A percentile compares a stretch with the other conserved stretches of the same genome.
phyloP scores from a whole-genome alignment of 2,113 vertebrate species.

The Corythaeola cristata region DNA sequence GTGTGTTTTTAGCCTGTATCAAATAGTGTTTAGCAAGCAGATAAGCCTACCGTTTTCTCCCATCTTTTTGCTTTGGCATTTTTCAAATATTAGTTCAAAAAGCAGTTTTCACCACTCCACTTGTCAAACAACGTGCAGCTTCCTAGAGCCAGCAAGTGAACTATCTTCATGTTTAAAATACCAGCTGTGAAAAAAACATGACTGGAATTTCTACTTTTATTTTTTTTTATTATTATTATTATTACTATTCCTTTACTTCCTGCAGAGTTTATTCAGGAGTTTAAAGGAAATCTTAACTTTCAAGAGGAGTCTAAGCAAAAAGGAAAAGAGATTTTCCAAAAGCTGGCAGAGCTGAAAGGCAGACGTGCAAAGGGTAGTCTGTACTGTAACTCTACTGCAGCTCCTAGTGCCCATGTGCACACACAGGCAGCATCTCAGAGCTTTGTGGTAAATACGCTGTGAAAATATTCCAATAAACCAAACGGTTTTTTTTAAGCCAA shows the following conservation, averaged over 20 bases:
- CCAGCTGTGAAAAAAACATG: not conserved
- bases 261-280: not conserved
- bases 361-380: not conserved
- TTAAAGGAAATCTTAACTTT: not conserved
- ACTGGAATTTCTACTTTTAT: not conserved
- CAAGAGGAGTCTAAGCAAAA: not conserved
- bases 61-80: not conserved
- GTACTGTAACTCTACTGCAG: not conserved
- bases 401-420: not conserved
- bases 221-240: not conserved
- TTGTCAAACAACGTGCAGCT: not conserved
- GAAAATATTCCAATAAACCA: not conserved
- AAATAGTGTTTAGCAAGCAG: not conserved
- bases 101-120: not conserved
- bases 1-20: not conserved
- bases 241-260: not conserved
- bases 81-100: not conserved
- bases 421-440: not conserved
- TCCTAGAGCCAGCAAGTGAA: not conserved
- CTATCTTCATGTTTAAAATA: not conserved
- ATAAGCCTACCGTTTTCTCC: not conserved
- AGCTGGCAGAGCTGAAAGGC: not conserved
- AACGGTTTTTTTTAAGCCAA: not conserved
- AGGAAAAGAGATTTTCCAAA: not conserved
- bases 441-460: not conserved